These are phyloP conservation scores for Melipona quadrifasciata DNA, from an alignment of 1,140 invertebrate species.

Conservation along the genomic window DNA sequence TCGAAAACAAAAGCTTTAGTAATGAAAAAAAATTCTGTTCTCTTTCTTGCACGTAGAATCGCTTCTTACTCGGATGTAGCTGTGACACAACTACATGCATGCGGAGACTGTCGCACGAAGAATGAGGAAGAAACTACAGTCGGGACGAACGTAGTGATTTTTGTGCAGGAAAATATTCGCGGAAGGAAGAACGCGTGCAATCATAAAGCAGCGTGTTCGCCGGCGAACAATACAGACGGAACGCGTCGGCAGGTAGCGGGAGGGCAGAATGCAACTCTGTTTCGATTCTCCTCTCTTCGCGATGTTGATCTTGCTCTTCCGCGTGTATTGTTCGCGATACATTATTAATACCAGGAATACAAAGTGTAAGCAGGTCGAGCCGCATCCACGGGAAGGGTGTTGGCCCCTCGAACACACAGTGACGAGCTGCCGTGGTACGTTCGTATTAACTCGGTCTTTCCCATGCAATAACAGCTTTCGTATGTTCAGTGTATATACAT, in stretches of 20 bases:
- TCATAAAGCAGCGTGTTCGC: neutral
- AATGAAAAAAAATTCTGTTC: too few species aligned
- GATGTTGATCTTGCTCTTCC: slow-evolving; percentile 51
- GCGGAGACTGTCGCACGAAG: neutral
- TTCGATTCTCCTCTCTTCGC: slow-evolving; percentile 9
- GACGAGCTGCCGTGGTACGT: neutral
- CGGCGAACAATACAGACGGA: slow-evolving; percentile 25
- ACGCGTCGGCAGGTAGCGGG: neutral
- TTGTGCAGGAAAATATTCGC: neutral
- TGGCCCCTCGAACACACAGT: neutral
- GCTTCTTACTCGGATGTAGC: too few species aligned
- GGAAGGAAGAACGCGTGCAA: neutral
- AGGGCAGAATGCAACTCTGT: neutral
- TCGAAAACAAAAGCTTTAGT: too few species aligned
- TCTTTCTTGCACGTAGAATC: too few species aligned
- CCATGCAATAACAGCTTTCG: neutral
- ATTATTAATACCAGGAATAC: slow-evolving; percentile 48
- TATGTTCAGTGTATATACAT: neutral
- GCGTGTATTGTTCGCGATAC: slow-evolving; percentile 28
- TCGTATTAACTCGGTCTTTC: neutral
- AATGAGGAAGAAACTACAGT: neutral
- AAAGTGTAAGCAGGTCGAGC: neutral
- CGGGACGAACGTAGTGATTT: neutral
- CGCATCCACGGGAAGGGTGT: too few species aligned
- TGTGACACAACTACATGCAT: too few species aligned